A percentile compares a stretch with the other conserved stretches of the same genome.
These are phyloP conservation scores for Rhynchomys soricoides DNA, from an alignment of 2,113 vertebrate genomes.

Conservation along the genomic window DNA sequence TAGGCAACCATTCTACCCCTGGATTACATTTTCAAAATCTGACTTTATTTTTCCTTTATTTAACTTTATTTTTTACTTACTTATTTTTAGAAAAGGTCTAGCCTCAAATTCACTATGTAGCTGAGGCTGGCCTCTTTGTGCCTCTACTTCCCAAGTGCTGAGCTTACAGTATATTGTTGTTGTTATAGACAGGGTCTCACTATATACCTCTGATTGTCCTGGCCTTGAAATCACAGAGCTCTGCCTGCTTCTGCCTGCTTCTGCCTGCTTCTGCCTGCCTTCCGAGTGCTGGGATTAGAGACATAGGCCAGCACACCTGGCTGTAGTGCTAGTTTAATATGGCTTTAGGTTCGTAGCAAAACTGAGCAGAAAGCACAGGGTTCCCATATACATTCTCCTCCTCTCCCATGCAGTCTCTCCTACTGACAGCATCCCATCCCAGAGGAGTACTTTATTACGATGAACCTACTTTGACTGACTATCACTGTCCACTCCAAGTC, in stretches of 20 bases:
- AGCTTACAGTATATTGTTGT: background rate
- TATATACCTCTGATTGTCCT: background rate
- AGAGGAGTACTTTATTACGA: background rate
- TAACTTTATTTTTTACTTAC: background rate
- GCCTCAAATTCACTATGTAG: background rate
- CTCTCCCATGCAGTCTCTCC: background rate
- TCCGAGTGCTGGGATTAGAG: background rate
- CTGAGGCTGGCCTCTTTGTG: background rate
- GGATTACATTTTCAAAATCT: background rate
- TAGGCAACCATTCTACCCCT: background rate
- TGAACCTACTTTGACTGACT: background rate
- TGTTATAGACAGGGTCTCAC: background rate
- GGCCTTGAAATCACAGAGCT: background rate
- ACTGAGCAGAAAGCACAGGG: background rate
- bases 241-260: no score
- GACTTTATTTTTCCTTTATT: no score
- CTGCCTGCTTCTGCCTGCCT: background rate
- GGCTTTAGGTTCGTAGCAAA: conserved; percentile 52
- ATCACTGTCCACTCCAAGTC: background rate
- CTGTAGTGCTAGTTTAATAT: background rate
- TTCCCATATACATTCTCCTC: background rate
- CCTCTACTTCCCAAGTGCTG: background rate
- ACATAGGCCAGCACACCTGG: background rate
- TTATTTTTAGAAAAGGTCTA: background rate
- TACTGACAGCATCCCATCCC: background rate